A percentile compares a stretch with the other conserved stretches of the same genome.
Evolutionary conservation across 2,888 invertebrate genomes (phyloP).

Genomic region (Oxycera nigricornis): DNA sequence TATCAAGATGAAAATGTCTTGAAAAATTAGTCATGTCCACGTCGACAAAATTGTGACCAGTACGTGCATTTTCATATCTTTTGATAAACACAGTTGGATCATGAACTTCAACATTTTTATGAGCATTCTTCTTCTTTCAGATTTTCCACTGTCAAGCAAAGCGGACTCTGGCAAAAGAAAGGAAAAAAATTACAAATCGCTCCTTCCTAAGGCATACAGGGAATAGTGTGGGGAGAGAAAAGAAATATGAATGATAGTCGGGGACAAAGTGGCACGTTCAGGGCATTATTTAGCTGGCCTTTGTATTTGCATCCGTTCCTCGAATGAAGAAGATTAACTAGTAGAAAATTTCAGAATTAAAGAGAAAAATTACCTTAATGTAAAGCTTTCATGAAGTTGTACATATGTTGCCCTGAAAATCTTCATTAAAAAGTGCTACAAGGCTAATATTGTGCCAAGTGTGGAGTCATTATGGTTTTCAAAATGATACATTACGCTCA

Average conservation of each 20-base stretch:
- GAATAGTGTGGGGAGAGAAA: not conserved
- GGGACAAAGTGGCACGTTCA: slow-evolving; percentile 34
- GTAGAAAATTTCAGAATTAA: not conserved
- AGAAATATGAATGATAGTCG: slow-evolving; percentile 23
- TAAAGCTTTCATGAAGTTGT: not conserved
- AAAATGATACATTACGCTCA: not conserved
- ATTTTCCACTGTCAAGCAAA: slow-evolving; percentile 3
- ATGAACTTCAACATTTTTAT: slow-evolving; percentile 21
- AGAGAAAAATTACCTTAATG: slow-evolving; percentile 12
- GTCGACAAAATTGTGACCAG: slow-evolving; percentile 35
- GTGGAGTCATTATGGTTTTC: not conserved
- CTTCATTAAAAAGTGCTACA: not conserved
- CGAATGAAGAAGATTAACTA: slow-evolving; percentile 16
- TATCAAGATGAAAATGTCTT: slow-evolving; percentile 8
- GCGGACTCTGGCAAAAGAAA: slow-evolving; percentile 17
- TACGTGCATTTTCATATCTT: slow-evolving; percentile 40
- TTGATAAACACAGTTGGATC: slow-evolving; percentile 24
- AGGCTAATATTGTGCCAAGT: not conserved
- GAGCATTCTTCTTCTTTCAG: not conserved
- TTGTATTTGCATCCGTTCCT: not conserved
- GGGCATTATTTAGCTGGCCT: slow-evolving; percentile 28
- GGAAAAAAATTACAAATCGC: slow-evolving; percentile 36
- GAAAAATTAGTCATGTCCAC: slow-evolving; percentile 36
- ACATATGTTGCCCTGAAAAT: not conserved
- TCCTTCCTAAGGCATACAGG: not conserved